Percentiles rank a stretch among this genome's conserved stretches.
phyloP scores from a whole-genome alignment of 2,113 vertebrate genomes.

The Ovis canadensis region DNA sequence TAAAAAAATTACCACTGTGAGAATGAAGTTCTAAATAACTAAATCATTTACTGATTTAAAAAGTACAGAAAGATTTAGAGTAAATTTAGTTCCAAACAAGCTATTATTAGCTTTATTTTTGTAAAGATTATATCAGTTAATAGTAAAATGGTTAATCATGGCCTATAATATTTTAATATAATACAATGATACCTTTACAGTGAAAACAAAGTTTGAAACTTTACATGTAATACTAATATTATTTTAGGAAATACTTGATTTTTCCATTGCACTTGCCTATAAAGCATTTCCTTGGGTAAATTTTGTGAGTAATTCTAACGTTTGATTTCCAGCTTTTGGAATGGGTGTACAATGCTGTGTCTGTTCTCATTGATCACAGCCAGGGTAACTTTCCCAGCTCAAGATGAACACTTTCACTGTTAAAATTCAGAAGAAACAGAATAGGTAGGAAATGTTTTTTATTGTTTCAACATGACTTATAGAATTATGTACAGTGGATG shows the following conservation, averaged over 20 bases:
- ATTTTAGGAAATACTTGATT: constrained; percentile 24
- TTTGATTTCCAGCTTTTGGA: background rate
- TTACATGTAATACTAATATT: background rate
- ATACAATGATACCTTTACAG: constrained; percentile 26
- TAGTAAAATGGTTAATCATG: constrained; percentile 11
- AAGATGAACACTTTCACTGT: background rate
- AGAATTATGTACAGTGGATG: constrained; percentile 38
- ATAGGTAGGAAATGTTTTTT: background rate
- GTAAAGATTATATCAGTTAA: constrained; percentile 36
- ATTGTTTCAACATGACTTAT: constrained; percentile 48
- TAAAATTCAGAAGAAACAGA: constrained; percentile 59
- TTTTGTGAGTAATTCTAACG: background rate
- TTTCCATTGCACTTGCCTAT: constrained; percentile 36
- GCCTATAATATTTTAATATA: constrained; percentile 31
- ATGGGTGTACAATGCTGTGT: background rate
- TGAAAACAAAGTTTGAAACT: constrained; percentile 30
- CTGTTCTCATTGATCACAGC: background rate
- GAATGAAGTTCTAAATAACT: constrained; percentile 56
- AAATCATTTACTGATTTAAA: constrained; percentile 36
- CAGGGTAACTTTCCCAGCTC: background rate
- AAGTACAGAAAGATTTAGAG: constrained; percentile 38
- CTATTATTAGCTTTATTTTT: constrained; percentile 64
- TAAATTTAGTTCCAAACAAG: constrained; percentile 37
- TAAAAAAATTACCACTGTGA: constrained; percentile 79
- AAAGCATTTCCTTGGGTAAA: constrained; percentile 29